Base-by-base conservation (phyloP, 2,888 invertebrate species). In the Punctoribates punctum region DNA sequence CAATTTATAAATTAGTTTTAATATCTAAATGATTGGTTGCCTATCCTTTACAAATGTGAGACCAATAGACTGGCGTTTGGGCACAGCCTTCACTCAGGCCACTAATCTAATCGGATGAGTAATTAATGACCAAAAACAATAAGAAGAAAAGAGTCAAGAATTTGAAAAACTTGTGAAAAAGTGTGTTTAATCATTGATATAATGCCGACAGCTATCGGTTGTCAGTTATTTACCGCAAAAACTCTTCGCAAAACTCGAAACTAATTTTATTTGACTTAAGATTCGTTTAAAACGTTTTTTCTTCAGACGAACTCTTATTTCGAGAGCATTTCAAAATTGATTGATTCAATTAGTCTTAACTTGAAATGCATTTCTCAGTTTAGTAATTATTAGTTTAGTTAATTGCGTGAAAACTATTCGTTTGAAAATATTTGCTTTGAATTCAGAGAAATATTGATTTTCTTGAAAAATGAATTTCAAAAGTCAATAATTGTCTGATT, bases 11-110 rank as follows among this genome's bases (percentile, higher is more conserved):
- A 51, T 51, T 51, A 51, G 17, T 51, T 17, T n/a, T 51, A 51
- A 51, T 51, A n/a, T 51, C 20, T n/a, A 51, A 51, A 51, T 51
- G 51, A 51, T 51, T 51, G 5, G 51, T 51, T 51, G 51, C 51
- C 17, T 4, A n/a, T 20, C 51, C 20, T 51, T 51, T 17, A 3
- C 5, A 51, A 51, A n/a, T 51, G 51, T 51, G 51, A 2, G 51
- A 1, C 6, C 8, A 34, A 34, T 9, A 51, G n/a, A n/a, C 51
- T 13, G 8, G 42, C 11, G 9, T n/a, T 51, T 4, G 20, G n/a
- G 51, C 5, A n/a, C 51, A 51, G n/a, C 17, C 20, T 51, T 51
- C n/a, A n/a, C 42, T 42, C 11, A 5, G 13, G 42, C 42, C 17
- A 51, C 51, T 51, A 51, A 51, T 51, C 51, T 51, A n/a, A 51